phyloP scores from a whole-genome alignment of 1,140 invertebrate species.

The Oppia nitens region DNA sequence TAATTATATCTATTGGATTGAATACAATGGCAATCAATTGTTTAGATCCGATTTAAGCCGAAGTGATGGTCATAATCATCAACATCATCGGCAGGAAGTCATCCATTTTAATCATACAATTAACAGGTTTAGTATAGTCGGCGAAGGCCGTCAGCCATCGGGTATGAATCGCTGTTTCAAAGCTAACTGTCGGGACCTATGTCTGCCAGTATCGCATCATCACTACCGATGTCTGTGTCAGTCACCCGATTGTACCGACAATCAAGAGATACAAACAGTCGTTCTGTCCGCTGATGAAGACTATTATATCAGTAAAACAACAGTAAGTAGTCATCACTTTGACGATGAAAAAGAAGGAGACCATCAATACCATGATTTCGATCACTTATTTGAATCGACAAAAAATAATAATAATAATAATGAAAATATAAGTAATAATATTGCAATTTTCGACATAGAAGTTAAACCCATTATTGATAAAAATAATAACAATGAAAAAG shows the following conservation, averaged over 20 bases:
- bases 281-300: too few species aligned
- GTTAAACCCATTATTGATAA: too few species aligned
- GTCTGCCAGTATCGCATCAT: not conserved
- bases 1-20: not conserved
- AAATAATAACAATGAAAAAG: too few species aligned
- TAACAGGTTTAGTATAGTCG: not conserved
- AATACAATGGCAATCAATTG: not conserved
- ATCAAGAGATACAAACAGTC: not conserved
- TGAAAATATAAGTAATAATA: too few species aligned
- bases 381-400: too few species aligned
- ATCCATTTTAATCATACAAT: not conserved
- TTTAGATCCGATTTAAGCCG: not conserved
- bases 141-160: not conserved
- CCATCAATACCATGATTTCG: too few species aligned
- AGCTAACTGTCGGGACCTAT: not conserved
- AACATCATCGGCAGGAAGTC: not conserved
- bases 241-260: not conserved
- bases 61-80: too few species aligned
- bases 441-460: too few species aligned
- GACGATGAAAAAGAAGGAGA: too few species aligned
- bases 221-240: not conserved
- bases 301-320: too few species aligned
- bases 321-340: too few species aligned
- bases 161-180: not conserved
- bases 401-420: too few species aligned